Conservation (phyloP, 2,888 invertebrate species). For the Carcina quercana region DNA sequence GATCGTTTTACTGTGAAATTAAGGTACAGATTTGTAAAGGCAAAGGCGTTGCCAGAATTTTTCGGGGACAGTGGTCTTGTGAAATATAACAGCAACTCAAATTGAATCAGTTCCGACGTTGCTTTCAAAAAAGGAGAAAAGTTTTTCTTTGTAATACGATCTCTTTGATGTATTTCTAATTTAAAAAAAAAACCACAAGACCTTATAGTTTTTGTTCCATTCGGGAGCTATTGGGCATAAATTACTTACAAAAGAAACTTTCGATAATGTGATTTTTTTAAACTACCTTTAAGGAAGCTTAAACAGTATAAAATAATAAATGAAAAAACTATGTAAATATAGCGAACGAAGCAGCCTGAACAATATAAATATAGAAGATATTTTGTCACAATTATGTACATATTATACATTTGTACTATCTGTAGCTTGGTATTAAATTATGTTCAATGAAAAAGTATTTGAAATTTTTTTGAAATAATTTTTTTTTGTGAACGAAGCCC, state of each 20-base stretch:
- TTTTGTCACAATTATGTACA: slow-evolving; percentile 61
- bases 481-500: slow-evolving; percentile 19
- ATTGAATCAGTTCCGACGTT: too few relatives aligned
- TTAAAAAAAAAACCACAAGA: too few relatives aligned
- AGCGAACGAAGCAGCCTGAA: slow-evolving; percentile 61
- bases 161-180: too few relatives aligned
- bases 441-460: slow-evolving; percentile 48
- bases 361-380: slow-evolving; percentile 41
- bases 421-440: slow-evolving; percentile 55
- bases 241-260: slow-evolving; percentile 36
- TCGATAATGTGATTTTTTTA: slow-evolving; percentile 31
- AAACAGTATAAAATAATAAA: slow-evolving; percentile 14
- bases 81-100: too few relatives aligned
- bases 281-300: slow-evolving; percentile 28
- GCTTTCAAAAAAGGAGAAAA: too few relatives aligned
- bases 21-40: too few relatives aligned
- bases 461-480: slow-evolving; percentile 37
- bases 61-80: too few relatives aligned
- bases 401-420: slow-evolving; percentile 50
- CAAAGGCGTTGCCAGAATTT: slow-evolving; percentile 14
- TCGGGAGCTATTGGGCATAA: slow-evolving; percentile 41
- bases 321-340: slow-evolving; percentile 62
- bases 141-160: too few relatives aligned
- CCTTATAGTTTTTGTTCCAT: too few relatives aligned
- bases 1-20: slow-evolving; percentile 27